Base-by-base conservation (phyloP, 1,140 invertebrate species). In the Procambarus clarkii region DNA sequence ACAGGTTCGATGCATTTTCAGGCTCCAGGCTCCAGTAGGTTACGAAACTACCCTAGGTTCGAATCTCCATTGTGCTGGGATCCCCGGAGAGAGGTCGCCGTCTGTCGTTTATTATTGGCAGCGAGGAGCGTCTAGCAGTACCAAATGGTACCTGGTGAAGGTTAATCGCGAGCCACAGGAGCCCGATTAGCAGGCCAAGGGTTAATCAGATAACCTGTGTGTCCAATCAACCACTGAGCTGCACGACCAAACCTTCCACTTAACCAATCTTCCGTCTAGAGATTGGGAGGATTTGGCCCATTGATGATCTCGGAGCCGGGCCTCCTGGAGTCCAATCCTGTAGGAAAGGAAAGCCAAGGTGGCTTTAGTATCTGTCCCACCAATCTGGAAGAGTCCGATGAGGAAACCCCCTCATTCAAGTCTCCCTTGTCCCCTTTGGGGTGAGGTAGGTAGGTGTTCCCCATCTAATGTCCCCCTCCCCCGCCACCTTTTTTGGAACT, bases 91-190 rank as follows among this genome's bases (percentile, higher is more conserved):
- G 83, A 21, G 71, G 45, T 76, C 71, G 34, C n/a, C 21, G 45
- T 48, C 83, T 86, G 69, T 86, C 83, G 83, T 71, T 18, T 34
- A 46, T 21, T 34, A 71, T 86, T 86, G 45, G 71, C 45, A 45
- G 44, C 54, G 74, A 76, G 69, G 45, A 86, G 24, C 69, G 24
- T 71, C 83, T 50, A 58, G 69, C 76, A 58, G 69, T 86, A 71
- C 83, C 83, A 74, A 85, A 86, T 86, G 60, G 83, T 74, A 48
- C 69, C 71, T 71, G 15, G 18, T 18, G 69, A 15, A 86, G 83
- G 83, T 86, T 86, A 86, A 86, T 86, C 83, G 71, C 69, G 24
- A 58, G 60, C 83, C 83, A 77, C 83, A 71, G 83, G 83, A 86
- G 83, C 50, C 83, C 71, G 83, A 86, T 86, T 64, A 86, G 83